Percentiles rank a stretch among this genome's conserved stretches.
Conservation (phyloP, 2,797 vertebrate genomes). For the Myioborus melanocephalus region DNA sequence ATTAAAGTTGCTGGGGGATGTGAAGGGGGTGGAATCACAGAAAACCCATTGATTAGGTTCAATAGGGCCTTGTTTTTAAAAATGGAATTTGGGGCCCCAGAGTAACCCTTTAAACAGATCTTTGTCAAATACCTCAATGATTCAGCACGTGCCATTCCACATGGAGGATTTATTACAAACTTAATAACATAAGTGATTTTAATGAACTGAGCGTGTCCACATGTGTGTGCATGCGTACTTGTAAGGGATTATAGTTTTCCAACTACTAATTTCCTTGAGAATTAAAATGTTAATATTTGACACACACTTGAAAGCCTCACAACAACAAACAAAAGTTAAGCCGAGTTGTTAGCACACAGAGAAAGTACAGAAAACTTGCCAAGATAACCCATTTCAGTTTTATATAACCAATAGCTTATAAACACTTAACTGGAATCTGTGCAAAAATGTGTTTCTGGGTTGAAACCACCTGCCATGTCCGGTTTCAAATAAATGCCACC, state of each 20-base stretch:
- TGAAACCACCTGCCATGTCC: slow-evolving; percentile 51
- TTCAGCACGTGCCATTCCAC: slow-evolving; percentile 36
- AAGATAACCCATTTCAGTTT: slow-evolving; percentile 33
- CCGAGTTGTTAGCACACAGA: slow-evolving; percentile 34
- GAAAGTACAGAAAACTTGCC: slow-evolving; percentile 43
- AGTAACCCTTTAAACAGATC: slow-evolving; percentile 41
- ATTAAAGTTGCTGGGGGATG: background rate
- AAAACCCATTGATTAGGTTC: slow-evolving; percentile 49
- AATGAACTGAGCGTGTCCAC: background rate
- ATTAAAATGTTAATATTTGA: slow-evolving; percentile 44
- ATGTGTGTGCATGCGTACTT: background rate
- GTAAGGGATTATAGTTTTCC: slow-evolving; percentile 43
- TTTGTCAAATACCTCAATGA: slow-evolving; percentile 32
- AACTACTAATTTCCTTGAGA: slow-evolving; percentile 56
- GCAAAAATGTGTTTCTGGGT: slow-evolving; percentile 50
- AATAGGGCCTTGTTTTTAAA: slow-evolving; percentile 42
- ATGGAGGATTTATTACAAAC: slow-evolving; percentile 14
- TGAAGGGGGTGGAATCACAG: background rate
- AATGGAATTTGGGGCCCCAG: slow-evolving; percentile 29
- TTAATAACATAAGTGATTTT: slow-evolving; percentile 38
- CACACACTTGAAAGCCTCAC: slow-evolving; percentile 41
- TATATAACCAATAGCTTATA: slow-evolving; percentile 60
- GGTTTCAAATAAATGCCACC: slow-evolving; percentile 34
- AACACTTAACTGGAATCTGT: slow-evolving; percentile 60
- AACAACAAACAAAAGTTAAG: slow-evolving; percentile 47